Conservation (phyloP, 2,113 vertebrate genomes). For the Propithecus coquereli region DNA sequence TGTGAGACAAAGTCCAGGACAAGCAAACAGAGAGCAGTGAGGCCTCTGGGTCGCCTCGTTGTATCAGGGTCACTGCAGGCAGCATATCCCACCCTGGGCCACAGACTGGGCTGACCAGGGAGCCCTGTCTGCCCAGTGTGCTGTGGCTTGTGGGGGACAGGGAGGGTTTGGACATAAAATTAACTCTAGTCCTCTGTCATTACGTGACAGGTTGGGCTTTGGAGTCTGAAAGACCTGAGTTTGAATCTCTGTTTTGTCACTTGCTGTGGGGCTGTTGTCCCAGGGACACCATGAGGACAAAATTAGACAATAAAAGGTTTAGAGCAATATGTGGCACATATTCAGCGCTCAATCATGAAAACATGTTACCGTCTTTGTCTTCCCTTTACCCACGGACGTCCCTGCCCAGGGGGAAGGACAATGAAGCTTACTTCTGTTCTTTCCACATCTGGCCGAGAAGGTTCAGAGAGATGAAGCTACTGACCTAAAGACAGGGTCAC, state of each 20-base stretch:
- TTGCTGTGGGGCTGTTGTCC: not conserved
- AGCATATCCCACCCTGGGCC: not conserved
- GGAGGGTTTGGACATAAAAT: not conserved
- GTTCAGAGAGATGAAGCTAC: not conserved
- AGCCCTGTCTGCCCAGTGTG: not conserved
- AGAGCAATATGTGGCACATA: not conserved
- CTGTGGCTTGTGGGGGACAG: not conserved
- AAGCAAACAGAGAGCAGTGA: slow-evolving; percentile 59
- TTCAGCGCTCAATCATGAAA: not conserved
- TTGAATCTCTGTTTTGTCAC: not conserved
- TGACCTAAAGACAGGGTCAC: not conserved
- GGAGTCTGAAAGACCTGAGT: not conserved
- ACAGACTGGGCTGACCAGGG: not conserved
- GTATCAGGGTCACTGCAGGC: not conserved
- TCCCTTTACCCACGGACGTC: no score
- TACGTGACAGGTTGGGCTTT: not conserved
- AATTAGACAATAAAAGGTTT: not conserved
- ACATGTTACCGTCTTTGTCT: not conserved
- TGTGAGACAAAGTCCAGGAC: slow-evolving; percentile 61
- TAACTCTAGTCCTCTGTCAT: not conserved
- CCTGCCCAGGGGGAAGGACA: not conserved
- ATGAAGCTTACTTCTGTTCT: not conserved
- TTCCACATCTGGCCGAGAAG: not conserved
- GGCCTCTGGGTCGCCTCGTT: not conserved
- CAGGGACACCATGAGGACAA: not conserved